These are phyloP conservation scores for Tridacna gigas DNA, from an alignment of 2,888 invertebrate genomes.

Conservation along the genomic window DNA sequence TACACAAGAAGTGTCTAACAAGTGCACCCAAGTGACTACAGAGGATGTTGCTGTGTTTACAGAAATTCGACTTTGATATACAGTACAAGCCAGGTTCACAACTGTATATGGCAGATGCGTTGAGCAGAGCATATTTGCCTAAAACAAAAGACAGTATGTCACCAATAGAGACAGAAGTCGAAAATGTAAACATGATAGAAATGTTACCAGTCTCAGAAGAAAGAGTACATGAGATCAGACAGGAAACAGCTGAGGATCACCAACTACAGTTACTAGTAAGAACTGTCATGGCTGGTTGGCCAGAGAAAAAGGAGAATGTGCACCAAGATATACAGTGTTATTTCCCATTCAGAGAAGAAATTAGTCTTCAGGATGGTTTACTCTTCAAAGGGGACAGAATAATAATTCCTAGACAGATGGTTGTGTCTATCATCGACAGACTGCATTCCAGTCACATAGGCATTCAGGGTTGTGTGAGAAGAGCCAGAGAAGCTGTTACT, in stretches of 20 bases:
- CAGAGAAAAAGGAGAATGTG: constrained; percentile 31
- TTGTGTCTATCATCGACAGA: constrained; percentile 22
- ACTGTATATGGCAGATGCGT: constrained; percentile 57
- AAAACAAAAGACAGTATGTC: neutral
- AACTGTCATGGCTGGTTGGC: constrained; percentile 55
- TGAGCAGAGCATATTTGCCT: constrained; percentile 48
- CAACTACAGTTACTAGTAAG: neutral
- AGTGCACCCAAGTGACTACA: constrained; percentile 63
- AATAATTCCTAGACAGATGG: constrained; percentile 25
- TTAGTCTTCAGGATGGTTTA: constrained; percentile 49
- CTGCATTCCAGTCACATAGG: neutral
- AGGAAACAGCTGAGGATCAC: neutral
- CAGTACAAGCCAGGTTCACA: constrained; percentile 54
- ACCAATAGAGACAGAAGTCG: no score
- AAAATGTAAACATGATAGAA: constrained; percentile 9
- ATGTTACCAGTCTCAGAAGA: constrained; percentile 5
- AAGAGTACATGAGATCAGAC: neutral
- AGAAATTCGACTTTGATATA: constrained; percentile 54
- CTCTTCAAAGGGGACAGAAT: constrained; percentile 42
- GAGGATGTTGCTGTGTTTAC: constrained; percentile 65
- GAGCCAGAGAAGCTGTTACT: constrained; percentile 33
- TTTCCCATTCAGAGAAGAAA: constrained; percentile 53
- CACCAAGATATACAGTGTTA: constrained; percentile 37
- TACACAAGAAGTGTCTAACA: constrained; percentile 54
- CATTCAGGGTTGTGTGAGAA: constrained; percentile 20